Evolutionary conservation across 2,113 vertebrate species (phyloP), one percentile per base, ranked within the genome.

Genomic region (Brachyhypopomus gauderio): DNA sequence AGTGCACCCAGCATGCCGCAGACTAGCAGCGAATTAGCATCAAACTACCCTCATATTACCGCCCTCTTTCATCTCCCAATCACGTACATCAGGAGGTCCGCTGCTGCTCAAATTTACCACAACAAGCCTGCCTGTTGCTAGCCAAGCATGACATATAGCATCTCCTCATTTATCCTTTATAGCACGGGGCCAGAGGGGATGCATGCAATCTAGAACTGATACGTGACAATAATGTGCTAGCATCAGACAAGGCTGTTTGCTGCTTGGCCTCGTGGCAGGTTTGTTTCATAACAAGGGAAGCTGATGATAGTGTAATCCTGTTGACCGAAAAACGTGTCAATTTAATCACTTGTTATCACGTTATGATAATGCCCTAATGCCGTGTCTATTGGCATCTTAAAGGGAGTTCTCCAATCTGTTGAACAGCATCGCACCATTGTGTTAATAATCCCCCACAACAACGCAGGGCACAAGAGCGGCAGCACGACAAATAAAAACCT

Each of bases 401-500:
- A 75, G 60, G 75, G 79, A 80, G 73, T 52, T 67, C 62, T 81
- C 34, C 63, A 77, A 77, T 77, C 81, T 72, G 73, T 79, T 69
- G 75, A 73, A 59, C 72, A 72, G 71, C 56, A 52, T 34, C 38
- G 17, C 59, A 27, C 38, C 73, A 62, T 73, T 72, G 72, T 83
- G 81, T 86, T 83, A 74, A 83, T 83, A 80, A 83, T 83, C 73
- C 70, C 38, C 70, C 77, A 78, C 38, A 83, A 77, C 78, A 85
- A 81, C 81, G 62, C 73, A 83, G 81, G 81, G 83, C 77, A 85
- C 72, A 78, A 72, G 78, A 81, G 78, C 64, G 78, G 76, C 81
- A 70, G 85, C 85, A 83, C 81, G 83, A 83, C 81, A 86, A 86
- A 86, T 77, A 85, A 80, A 80, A 81, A 80, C 83, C 83, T 91